Base-by-base conservation (phyloP, 2,113 vertebrate genomes). In the Hypocryptadius cinnamomeus region DNA sequence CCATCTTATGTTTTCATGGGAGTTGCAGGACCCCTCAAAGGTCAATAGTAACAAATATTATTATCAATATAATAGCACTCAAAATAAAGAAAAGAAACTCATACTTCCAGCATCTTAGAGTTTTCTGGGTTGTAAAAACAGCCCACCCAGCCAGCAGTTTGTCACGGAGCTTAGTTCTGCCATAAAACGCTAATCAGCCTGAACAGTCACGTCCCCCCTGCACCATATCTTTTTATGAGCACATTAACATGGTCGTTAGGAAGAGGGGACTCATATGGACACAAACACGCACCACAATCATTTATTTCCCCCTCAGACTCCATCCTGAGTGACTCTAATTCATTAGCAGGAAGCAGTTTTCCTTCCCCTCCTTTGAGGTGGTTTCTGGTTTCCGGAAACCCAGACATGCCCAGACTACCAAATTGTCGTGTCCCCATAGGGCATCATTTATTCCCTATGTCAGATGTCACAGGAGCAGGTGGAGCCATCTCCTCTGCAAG, bases 121-220 rank as follows among this genome's bases (percentile, higher is more conserved):
- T 96, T 97, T 97, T 80, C 93, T 93, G 78, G 64, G 93, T 93
- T 96, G 85, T 97, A 97, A 97, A 95, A 96, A 44, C 72, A 95
- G 86, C 74, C 89, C 83, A 96, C 97, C 93, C 95, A 90, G 89
- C 68, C 79, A 97, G 95, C 93, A 96, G 40, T 97, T 97, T 98
- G 94, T 97, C 97, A 97, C 95, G 96, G 96, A 97, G 92, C 95
- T 98, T 97, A 97, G 95, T 97, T 97, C 88, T 96, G 95, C 97
- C 95, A 97, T 98, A 98, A 98, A 98, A 98, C 96, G 95, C 93
- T 98, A 97, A 98, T 98, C 97, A 98, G 91, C 94, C 96, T 97
- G 96, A 97, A 95, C 96, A 97, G 94, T 97, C 98, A 97, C 96
- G 85, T 97, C 91, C 88, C 96, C 97, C 93, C 95, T 97, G 96